Evolutionary conservation across 2,888 invertebrate genomes (phyloP), one percentile per base, ranked within the genome.

Genomic region (Drosophila cracens): DNA sequence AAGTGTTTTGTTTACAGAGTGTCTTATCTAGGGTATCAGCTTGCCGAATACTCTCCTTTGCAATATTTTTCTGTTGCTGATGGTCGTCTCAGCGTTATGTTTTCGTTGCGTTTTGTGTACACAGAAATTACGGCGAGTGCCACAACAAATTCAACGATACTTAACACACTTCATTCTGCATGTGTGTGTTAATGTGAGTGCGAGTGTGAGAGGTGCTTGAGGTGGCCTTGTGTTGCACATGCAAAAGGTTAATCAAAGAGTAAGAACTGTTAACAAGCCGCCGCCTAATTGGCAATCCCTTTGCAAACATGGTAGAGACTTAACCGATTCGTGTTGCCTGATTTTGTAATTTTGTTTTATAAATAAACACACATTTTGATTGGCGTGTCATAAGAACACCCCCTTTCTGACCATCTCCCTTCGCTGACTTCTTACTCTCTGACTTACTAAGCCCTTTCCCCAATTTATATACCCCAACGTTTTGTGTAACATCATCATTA

Each of bases 401-500:
- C 34, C 31, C 25, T 16, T 13, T 18, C 33, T 33, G 2, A 48
- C 36, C 34, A 25, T 10, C 33, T 11, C 2, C 5, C 31, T 56
- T 4, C 36, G 56, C 43, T 56, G 29, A 53, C 59, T 33, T 33
- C 59, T 63, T 53, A 54, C 27, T 46, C 72, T n/a, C 54, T 69
- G 62, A 65, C 83, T 83, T 77, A 76, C 73, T 84, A 66, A 75
- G 71, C 69, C 68, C 56, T 59, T 78, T 81, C 38, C 48, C 43
- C 46, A 34, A 68, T 68, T 68, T 56, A 40, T 56, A 40, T 33
- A 27, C 36, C 40, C 57, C 69, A 71, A 57, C 87, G 72, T 70
- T 84, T 84, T 89, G 79, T 74, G 59, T 73, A 73, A 84, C 84
- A 83, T 89, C 82, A 89, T 76, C 87, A 87, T 87, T 88, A 84